Percentiles rank a stretch among this genome's conserved stretches.
phyloP scores from a whole-genome alignment of 2,113 vertebrate genomes.

The Miniopterus natalensis region DNA sequence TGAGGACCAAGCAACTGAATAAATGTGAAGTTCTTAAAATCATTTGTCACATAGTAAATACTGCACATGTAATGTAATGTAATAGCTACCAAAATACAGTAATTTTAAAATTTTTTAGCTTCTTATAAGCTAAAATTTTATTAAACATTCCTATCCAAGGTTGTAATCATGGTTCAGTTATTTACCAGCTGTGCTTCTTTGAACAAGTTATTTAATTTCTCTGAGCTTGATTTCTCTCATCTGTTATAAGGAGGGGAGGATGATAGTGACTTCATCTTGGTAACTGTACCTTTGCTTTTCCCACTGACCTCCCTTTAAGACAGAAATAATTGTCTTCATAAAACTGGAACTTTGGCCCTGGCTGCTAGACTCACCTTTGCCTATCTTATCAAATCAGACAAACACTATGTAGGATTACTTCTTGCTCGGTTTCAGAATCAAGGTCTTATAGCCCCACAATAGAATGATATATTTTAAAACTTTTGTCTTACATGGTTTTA shows the following conservation, averaged over 20 bases:
- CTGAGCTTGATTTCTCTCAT: not conserved
- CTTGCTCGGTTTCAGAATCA: not conserved
- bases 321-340: not conserved
- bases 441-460: not conserved
- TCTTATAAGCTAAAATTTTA: not conserved
- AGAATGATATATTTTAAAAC: not conserved
- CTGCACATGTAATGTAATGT: not conserved
- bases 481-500: not conserved
- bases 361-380: not conserved
- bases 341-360: not conserved
- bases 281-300: not conserved
- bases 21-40: slow-evolving; percentile 17
- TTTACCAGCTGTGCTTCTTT: not conserved
- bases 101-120: not conserved
- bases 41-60: not conserved
- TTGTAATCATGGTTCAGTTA: not conserved
- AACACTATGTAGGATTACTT: not conserved
- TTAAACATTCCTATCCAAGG: not conserved
- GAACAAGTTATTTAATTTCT: not conserved
- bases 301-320: not conserved
- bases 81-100: not conserved
- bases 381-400: not conserved
- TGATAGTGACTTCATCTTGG: not conserved
- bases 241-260: accelerated
- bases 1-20: not conserved